Evolutionary conservation across 2,888 invertebrate species (phyloP).

Genomic region (Congeria kusceri): DNA sequence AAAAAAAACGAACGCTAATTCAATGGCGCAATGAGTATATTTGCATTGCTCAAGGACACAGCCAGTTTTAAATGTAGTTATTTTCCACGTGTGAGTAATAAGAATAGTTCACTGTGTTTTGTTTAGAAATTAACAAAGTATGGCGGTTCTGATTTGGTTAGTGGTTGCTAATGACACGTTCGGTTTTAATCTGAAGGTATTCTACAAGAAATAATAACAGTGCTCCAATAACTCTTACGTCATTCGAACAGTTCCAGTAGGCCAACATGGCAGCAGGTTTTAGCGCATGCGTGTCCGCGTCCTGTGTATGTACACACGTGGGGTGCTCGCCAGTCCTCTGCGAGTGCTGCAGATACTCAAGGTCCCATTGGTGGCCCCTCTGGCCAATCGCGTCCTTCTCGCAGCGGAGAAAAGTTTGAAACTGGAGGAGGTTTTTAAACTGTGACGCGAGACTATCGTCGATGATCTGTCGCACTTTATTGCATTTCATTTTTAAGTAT

Average conservation of each 20-base stretch:
- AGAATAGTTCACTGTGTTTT: too few relatives aligned
- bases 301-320: background rate
- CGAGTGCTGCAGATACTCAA: constrained; percentile 14
- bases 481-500: constrained; percentile 37
- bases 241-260: constrained; percentile 28
- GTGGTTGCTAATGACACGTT: too few relatives aligned
- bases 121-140: too few relatives aligned
- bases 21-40: too few relatives aligned
- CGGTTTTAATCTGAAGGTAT: too few relatives aligned
- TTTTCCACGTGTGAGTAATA: too few relatives aligned
- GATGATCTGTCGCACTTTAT: constrained; percentile 14
- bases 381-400: constrained; percentile 29
- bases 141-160: too few relatives aligned
- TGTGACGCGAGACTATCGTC: constrained; percentile 17
- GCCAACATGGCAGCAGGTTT: constrained; percentile 17
- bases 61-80: too few relatives aligned
- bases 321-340: background rate
- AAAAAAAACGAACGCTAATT: too few relatives aligned
- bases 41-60: too few relatives aligned
- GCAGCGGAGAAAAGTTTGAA: constrained; percentile 39
- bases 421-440: constrained; percentile 40
- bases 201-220: background rate
- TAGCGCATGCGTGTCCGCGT: constrained; percentile 27
- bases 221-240: background rate
- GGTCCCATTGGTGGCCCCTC: constrained; percentile 14